Conservation (phyloP, 2,113 vertebrate species). For the Dinomys branickii region DNA sequence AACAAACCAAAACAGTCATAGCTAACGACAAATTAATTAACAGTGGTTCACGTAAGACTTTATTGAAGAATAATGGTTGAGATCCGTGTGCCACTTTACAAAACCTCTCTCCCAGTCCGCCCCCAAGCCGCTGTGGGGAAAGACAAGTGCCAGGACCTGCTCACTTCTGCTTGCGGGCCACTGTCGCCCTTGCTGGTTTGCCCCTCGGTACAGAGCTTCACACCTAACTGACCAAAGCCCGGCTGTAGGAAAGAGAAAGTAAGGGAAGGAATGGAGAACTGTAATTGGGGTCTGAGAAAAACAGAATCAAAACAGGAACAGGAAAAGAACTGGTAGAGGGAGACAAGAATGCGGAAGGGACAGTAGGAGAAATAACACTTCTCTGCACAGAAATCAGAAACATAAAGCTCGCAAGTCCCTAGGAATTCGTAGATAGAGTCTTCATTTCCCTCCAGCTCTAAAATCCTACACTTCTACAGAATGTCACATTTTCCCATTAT, state of each 20-base stretch:
- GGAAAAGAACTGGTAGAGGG: not conserved
- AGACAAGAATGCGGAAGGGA: not conserved
- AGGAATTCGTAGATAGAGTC: conserved; percentile 31
- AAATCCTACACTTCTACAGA: conserved; percentile 37
- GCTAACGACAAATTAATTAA: conserved; percentile 45
- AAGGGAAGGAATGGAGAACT: not conserved
- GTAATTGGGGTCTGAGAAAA: not conserved
- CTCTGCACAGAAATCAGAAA: conserved; percentile 25
- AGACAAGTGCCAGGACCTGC: not conserved
- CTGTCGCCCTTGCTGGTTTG: not conserved
- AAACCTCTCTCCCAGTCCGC: not conserved
- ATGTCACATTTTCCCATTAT: not conserved
- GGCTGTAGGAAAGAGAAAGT: not conserved
- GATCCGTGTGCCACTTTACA: not conserved
- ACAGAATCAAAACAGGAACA: not conserved
- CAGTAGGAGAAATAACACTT: not conserved
- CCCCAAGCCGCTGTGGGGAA: not conserved
- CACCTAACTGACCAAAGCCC: not conserved
- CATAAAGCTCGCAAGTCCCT: not conserved
- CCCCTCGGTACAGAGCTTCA: not conserved
- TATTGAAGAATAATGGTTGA: not conserved
- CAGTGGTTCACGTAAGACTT: not conserved
- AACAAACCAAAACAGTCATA: not conserved
- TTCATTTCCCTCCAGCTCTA: conserved; percentile 40
- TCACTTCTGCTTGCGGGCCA: not conserved